phyloP scores from a whole-genome alignment of 2,113 vertebrate species.

The Sceloporus undulatus region DNA sequence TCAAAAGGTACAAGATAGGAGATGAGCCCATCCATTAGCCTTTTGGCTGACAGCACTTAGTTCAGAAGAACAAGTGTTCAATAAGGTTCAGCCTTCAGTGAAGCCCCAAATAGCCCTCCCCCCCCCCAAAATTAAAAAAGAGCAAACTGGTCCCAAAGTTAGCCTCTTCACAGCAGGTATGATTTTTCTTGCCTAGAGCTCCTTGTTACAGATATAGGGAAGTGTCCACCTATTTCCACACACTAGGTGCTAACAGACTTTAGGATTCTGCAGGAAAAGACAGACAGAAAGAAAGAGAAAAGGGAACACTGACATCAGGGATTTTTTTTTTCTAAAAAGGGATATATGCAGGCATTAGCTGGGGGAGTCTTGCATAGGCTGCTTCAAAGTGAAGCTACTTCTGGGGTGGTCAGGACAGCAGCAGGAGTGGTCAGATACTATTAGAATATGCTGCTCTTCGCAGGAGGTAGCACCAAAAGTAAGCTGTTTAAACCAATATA shows the following conservation, averaged over 20 bases:
- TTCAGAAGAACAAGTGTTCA: neutral
- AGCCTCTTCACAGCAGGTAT: neutral
- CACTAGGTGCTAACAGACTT: neutral
- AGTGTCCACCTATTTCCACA: neutral
- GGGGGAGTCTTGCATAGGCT: neutral
- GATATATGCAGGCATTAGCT: neutral
- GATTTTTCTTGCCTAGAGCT: neutral
- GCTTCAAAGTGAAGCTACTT: conserved; percentile 12
- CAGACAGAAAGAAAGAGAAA: no score
- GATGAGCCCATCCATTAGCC: neutral
- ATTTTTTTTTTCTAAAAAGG: neutral
- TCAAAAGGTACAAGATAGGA: conserved; percentile 19
- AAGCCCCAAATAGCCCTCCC: neutral
- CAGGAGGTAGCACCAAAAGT: conserved; percentile 7
- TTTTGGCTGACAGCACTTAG: neutral
- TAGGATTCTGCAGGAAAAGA: neutral
- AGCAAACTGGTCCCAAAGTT: neutral
- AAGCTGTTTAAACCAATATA: neutral
- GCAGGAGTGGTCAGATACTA: neutral
- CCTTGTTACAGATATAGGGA: neutral
- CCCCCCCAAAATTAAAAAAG: neutral
- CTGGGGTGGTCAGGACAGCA: neutral
- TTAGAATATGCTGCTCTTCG: conserved; percentile 14
- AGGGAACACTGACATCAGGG: neutral
- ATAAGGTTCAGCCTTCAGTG: neutral